phyloP scores from a whole-genome alignment of 2,113 vertebrate genomes.

The Psittacula cyanocephala region DNA sequence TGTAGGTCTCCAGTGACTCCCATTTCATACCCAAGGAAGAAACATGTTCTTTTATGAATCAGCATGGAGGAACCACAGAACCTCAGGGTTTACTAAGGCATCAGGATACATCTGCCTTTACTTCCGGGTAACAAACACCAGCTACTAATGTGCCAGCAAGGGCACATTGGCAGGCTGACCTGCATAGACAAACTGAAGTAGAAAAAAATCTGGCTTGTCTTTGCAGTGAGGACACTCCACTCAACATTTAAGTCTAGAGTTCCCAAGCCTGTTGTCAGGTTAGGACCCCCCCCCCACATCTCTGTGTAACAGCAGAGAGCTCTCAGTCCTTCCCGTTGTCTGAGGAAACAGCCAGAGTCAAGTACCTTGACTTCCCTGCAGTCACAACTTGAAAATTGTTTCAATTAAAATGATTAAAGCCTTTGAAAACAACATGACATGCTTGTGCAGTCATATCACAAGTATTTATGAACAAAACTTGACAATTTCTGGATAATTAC shows the following conservation, averaged over 20 bases:
- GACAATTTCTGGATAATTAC: background rate
- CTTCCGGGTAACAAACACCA: background rate
- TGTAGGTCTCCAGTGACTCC: background rate
- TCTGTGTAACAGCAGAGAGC: background rate
- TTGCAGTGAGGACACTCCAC: background rate
- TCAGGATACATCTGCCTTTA: background rate
- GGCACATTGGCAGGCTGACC: background rate
- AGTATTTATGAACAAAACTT: background rate
- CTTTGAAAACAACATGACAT: background rate
- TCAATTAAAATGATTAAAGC: background rate
- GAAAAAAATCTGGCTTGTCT: background rate
- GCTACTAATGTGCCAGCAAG: fast-evolving
- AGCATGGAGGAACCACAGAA: background rate
- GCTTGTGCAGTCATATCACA: background rate
- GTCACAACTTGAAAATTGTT: background rate
- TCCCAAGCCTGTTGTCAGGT: background rate
- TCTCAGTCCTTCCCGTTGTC: background rate
- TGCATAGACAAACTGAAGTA: background rate
- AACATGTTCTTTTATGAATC: background rate
- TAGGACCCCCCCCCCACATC: background rate
- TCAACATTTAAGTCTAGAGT: background rate
- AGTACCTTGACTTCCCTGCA: background rate
- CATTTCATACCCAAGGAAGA: background rate
- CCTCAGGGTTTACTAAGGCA: background rate
- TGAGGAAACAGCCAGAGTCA: background rate